phyloP scores from a whole-genome alignment of 2,797 vertebrate genomes.

The Fratercula arctica region DNA sequence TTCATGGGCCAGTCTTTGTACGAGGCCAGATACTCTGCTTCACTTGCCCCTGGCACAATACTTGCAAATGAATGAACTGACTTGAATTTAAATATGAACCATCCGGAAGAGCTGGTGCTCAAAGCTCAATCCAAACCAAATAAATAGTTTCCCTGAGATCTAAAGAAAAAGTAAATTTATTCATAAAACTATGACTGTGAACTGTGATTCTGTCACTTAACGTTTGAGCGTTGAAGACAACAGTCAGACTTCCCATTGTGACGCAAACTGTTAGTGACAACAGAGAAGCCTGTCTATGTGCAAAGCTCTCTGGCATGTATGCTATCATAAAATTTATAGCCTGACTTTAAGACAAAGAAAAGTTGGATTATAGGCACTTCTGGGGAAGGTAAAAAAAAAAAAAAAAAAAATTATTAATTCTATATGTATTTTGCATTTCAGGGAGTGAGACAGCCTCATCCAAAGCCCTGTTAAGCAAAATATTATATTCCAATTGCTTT shows the following conservation, averaged over 20 bases:
- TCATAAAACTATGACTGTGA: background rate
- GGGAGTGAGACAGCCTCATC: background rate
- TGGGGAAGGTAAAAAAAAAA: background rate
- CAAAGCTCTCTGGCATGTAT: background rate
- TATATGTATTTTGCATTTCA: background rate
- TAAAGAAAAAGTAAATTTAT: slow-evolving; percentile 18
- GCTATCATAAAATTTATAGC: background rate
- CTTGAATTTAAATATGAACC: slow-evolving; percentile 26
- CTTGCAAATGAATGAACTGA: background rate
- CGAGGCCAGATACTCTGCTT: background rate
- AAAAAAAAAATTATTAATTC: background rate
- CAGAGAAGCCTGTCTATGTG: background rate
- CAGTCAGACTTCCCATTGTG: slow-evolving; percentile 14
- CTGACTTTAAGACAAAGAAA: background rate
- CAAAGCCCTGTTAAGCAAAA: background rate
- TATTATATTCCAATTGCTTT: background rate
- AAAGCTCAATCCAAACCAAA: background rate
- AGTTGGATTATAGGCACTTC: background rate
- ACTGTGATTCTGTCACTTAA: slow-evolving; percentile 13
- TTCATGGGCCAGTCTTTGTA: background rate
- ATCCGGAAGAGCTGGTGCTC: background rate
- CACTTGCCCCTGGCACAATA: background rate
- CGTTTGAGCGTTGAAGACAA: background rate
- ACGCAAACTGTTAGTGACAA: background rate
- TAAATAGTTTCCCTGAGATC: background rate